Evolutionary conservation across 2,113 vertebrate species (phyloP), one percentile per base, ranked within the genome.

Genomic region (Toxotes jaculatrix): DNA sequence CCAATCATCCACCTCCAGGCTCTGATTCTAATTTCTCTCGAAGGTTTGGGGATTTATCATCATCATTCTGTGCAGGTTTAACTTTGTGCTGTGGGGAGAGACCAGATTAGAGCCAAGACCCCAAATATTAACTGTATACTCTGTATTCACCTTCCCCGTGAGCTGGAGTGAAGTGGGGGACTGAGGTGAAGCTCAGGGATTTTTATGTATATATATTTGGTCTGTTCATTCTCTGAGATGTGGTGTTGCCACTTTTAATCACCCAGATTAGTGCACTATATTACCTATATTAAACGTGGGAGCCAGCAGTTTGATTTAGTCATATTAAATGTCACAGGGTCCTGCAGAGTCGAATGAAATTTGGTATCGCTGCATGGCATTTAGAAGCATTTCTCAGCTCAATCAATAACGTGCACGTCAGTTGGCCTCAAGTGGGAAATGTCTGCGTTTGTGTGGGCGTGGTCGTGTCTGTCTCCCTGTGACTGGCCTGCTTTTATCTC

Each of bases 291-390:
- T 43, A 73, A 74, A 77, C 4, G 2, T 57, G 71, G 38, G 57
- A 51, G 69, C 62, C 61, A 9, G 64, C 43, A 45, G 11, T 77
- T 80, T 74, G 42, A 82, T 82, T 65, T 9, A 66, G 56, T 87
- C 68, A 21, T 47, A 32, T 47, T 82, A 56, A 74, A 80, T 64
- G 67, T 69, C 67, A 73, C 19, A 34, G 49, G 71, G 19, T 73
- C 51, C 23, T 64, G 12, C 27, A 4, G 43, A 49, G 63, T 45
- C 61, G 40, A 43, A 43, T 61, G 74, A 13, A 73, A 53, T 73
- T 59, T 73, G 56, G 42, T 84, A 27, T 77, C 23, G 19, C 79
- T 67, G 38, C 53, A 1, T 63, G 69, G 31, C 73, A 71, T 67
- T 87, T 80, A 31, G 2, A 77, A 66, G 53, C n/a, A 47, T 72